Evolutionary conservation across 2,797 vertebrate genomes (phyloP).

Genomic region (Sus cebifrons): DNA sequence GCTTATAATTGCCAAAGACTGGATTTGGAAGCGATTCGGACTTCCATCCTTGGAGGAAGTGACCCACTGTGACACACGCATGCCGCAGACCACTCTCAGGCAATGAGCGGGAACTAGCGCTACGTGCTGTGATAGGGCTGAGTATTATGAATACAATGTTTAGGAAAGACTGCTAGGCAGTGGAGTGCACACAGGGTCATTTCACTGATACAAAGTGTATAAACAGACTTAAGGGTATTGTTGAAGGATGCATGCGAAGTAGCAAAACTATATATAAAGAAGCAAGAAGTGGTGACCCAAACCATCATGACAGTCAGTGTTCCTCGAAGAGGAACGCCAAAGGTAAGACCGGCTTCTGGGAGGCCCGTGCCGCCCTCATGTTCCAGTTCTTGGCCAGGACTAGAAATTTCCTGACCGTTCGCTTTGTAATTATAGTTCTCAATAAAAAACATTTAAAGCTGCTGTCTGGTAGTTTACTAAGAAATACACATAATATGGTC

Average conservation of each 20-base stretch:
- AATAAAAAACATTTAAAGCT: neutral
- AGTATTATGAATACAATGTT: neutral
- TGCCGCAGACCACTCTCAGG: neutral
- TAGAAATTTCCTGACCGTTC: neutral
- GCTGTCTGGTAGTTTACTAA: neutral
- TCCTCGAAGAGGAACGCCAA: neutral
- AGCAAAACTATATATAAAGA: neutral
- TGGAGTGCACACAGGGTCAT: neutral
- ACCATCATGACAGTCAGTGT: neutral
- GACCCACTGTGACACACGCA: too few species aligned
- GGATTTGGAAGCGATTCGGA: neutral
- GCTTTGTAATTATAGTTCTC: neutral
- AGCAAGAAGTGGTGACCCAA: neutral
- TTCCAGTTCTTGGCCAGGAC: neutral
- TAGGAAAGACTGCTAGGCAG: neutral
- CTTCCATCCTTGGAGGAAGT: accelerated
- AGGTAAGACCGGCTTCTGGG: neutral
- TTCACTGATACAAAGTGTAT: neutral
- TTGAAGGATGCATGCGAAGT: neutral
- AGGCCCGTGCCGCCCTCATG: accelerated
- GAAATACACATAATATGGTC: neutral
- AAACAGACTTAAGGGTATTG: neutral
- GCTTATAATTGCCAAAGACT: neutral
- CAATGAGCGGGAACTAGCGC: neutral
- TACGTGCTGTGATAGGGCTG: accelerated